These are phyloP conservation scores for Melanostoma scalare DNA, from an alignment of 2,888 invertebrate genomes.

Conservation along the genomic window DNA sequence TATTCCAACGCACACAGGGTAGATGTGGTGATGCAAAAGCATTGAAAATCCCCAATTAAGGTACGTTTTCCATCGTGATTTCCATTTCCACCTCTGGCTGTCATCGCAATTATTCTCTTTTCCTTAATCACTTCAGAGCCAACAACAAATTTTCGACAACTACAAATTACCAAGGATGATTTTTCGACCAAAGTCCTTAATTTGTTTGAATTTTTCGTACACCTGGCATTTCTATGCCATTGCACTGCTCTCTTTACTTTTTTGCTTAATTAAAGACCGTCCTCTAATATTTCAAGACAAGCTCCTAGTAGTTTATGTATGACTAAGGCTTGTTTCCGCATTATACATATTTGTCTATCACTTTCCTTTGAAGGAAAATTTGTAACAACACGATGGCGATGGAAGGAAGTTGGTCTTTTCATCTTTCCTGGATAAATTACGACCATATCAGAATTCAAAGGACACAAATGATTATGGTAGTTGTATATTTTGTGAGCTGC, in stretches of 20 bases:
- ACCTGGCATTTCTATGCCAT: neutral
- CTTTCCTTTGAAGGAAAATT: neutral
- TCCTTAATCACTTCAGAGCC: too few relatives aligned
- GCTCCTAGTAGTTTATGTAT: constrained; percentile 23
- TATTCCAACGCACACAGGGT: too few relatives aligned
- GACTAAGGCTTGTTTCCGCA: neutral
- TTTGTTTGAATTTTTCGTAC: too few relatives aligned
- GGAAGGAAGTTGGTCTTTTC: neutral
- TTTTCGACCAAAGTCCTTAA: too few relatives aligned
- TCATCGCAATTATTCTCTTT: too few relatives aligned
- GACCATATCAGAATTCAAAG: constrained; percentile 64
- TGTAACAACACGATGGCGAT: neutral
- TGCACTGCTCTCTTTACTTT: constrained; percentile 35
- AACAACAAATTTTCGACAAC: too few relatives aligned
- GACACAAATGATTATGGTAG: constrained; percentile 50
- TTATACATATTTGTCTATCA: constrained; percentile 13
- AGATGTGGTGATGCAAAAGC: too few relatives aligned
- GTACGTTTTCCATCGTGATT: too few relatives aligned
- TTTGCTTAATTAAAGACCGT: constrained; percentile 53
- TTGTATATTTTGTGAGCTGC: constrained; percentile 34
- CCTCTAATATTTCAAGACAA: constrained; percentile 52
- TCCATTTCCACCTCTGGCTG: too few relatives aligned
- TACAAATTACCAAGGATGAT: too few relatives aligned
- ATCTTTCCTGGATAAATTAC: constrained; percentile 29
- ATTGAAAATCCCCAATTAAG: too few relatives aligned